These are phyloP conservation scores for Plebejus anna DNA, from an alignment of 2,888 invertebrate genomes.

Conservation along the genomic window DNA sequence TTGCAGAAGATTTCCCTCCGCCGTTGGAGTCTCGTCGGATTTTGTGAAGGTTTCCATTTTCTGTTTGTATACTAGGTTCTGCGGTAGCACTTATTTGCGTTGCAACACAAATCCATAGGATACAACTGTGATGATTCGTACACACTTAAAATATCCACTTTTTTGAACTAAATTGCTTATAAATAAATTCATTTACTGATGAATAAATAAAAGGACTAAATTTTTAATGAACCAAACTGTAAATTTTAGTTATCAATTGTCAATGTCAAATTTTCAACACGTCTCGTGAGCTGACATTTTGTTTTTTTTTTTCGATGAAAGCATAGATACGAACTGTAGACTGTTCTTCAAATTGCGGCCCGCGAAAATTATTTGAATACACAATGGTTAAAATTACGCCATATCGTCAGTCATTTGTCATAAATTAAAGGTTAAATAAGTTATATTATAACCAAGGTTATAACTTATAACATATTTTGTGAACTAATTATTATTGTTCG, in stretches of 20 bases:
- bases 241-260: slow-evolving; percentile 11
- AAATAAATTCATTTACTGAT: background rate
- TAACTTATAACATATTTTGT: no score
- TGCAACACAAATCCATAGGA: slow-evolving; percentile 17
- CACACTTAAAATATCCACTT: background rate
- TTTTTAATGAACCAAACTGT: slow-evolving; percentile 8
- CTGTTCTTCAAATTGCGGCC: no score
- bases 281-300: background rate
- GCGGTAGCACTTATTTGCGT: slow-evolving; percentile 1
- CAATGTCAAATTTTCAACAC: slow-evolving; percentile 19
- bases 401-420: no score
- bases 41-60: slow-evolving; percentile 47
- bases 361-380: no score
- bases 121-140: background rate
- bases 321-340: no score
- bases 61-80: slow-evolving; percentile 8
- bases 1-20: slow-evolving; percentile 69
- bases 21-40: slow-evolving; percentile 54
- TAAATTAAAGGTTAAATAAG: no score
- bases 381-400: no score
- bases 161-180: background rate
- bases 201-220: background rate
- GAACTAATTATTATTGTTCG: no score
- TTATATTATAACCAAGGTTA: no score
- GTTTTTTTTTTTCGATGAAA: background rate